phyloP scores from a whole-genome alignment of 2,888 invertebrate genomes.

The Sipha maydis region DNA sequence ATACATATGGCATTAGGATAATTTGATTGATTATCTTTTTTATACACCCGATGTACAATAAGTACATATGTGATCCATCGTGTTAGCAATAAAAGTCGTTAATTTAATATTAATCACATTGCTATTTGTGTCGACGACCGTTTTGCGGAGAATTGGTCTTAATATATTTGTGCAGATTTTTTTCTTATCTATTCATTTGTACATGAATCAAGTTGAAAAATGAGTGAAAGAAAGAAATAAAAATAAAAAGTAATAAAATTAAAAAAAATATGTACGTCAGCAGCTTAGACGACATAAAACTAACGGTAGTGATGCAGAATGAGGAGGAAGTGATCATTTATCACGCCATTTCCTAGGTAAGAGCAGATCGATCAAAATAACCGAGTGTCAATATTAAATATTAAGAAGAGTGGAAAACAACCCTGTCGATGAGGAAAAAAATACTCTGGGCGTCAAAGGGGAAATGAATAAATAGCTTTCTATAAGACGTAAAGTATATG shows the following conservation, averaged over 20 bases:
- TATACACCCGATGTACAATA: neutral
- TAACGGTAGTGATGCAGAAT: neutral
- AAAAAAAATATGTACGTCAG: neutral
- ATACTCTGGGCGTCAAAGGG: neutral
- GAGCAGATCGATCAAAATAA: constrained; percentile 37
- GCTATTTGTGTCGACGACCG: neutral
- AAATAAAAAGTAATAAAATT: neutral
- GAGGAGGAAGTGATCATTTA: constrained; percentile 25
- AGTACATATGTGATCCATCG: neutral
- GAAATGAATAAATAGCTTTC: constrained; percentile 50
- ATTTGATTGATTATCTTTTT: constrained; percentile 12
- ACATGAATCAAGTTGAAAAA: neutral
- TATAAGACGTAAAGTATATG: neutral
- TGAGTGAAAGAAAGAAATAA: neutral
- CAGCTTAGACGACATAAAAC: neutral
- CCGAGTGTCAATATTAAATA: constrained; percentile 30
- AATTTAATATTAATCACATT: neutral
- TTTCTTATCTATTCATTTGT: neutral
- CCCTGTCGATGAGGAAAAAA: neutral
- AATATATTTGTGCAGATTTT: neutral
- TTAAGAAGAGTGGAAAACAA: constrained; percentile 29
- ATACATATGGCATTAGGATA: too few relatives aligned
- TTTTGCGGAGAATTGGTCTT: neutral
- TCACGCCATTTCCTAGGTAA: constrained; percentile 23
- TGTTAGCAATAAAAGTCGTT: neutral